These are phyloP conservation scores for Capitella teleta DNA, from an alignment of 1,140 invertebrate genomes.

Conservation along the genomic window DNA sequence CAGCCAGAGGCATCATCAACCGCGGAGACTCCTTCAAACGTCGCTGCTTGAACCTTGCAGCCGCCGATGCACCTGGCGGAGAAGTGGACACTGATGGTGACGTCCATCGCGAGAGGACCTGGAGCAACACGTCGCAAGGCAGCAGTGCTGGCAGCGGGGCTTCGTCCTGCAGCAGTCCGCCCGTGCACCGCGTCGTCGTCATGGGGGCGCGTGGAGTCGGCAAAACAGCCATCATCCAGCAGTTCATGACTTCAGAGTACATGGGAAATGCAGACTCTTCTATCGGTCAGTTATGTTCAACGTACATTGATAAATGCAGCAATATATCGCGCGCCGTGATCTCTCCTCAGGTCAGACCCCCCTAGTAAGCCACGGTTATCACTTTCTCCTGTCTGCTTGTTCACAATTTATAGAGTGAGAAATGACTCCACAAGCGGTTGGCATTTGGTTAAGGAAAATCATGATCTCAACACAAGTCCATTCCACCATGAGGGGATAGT, in stretches of 20 bases:
- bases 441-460: too few relatives aligned
- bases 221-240: conserved; percentile 74
- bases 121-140: not conserved
- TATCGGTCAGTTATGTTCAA: too few relatives aligned
- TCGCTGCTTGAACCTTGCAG: not conserved
- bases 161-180: not conserved
- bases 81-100: not conserved
- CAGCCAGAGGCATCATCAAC: conserved; percentile 9
- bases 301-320: too few relatives aligned
- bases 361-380: too few relatives aligned
- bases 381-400: too few relatives aligned
- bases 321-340: too few relatives aligned
- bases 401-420: too few relatives aligned
- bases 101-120: not conserved
- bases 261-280: conserved; percentile 62
- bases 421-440: too few relatives aligned
- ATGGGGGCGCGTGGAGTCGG: conserved; percentile 76
- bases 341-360: too few relatives aligned
- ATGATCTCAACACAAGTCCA: too few relatives aligned
- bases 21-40: conserved; percentile 7
- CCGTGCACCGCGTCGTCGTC: conserved; percentile 55
- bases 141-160: not conserved
- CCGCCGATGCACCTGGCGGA: not conserved
- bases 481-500: too few relatives aligned
- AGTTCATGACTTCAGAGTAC: conserved; percentile 89